Percentiles rank a stretch among this genome's conserved stretches.
Evolutionary conservation across 2,113 vertebrate genomes (phyloP).

Genomic region (Mirounga angustirostris): DNA sequence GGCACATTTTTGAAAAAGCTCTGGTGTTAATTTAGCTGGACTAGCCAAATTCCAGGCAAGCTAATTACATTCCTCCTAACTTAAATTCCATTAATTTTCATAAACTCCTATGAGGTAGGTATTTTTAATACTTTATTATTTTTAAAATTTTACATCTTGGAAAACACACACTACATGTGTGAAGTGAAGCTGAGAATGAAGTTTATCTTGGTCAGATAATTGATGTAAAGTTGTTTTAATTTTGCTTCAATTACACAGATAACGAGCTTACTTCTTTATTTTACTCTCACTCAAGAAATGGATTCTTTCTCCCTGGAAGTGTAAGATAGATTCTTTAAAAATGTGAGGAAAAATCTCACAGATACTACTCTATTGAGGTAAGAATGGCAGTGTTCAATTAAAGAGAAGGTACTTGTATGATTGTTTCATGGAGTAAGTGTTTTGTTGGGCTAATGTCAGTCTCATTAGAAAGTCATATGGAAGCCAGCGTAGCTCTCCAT

Average conservation of each 20-base stretch:
- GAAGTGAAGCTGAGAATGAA: neutral
- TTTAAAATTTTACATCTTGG: conserved; percentile 10
- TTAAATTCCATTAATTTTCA: conserved; percentile 54
- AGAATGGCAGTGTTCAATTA: neutral
- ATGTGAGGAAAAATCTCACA: neutral
- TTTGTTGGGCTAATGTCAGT: neutral
- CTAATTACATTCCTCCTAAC: conserved; percentile 36
- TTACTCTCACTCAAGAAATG: conserved; percentile 8
- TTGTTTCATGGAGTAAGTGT: neutral
- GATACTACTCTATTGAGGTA: neutral
- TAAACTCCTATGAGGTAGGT: neutral
- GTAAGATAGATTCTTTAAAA: neutral
- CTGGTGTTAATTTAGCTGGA: neutral
- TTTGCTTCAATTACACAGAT: conserved; percentile 34
- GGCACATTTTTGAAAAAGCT: neutral
- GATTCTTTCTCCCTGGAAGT: neutral
- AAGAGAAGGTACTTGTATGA: neutral
- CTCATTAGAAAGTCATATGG: neutral
- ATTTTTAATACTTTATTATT: neutral
- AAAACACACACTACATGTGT: neutral
- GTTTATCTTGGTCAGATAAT: neutral
- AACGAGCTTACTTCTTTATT: neutral
- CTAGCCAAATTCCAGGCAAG: conserved; percentile 11
- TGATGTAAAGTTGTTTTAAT: conserved; percentile 33
- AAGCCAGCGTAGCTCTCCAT: neutral